A percentile compares a stretch with the other conserved stretches of the same genome.
phyloP scores from a whole-genome alignment of 2,888 invertebrate species.

The Stenchaetothrips biformis region DNA sequence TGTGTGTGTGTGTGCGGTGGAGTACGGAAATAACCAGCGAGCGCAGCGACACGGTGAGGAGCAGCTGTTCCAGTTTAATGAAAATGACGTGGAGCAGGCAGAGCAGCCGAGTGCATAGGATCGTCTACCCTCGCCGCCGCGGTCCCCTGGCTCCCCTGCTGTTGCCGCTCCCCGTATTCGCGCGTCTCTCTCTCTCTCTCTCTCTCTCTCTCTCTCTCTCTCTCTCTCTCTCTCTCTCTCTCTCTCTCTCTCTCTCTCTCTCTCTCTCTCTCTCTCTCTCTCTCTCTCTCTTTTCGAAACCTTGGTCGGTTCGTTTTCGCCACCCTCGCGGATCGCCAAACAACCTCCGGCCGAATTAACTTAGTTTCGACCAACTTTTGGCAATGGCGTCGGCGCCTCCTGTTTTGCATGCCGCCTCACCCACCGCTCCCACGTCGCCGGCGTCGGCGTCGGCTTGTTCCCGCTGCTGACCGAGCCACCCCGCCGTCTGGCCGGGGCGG shows the following conservation, averaged over 20 bases:
- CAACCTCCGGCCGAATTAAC: too few relatives aligned
- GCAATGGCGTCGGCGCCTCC: too few relatives aligned
- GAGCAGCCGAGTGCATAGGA: too few relatives aligned
- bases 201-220: not conserved
- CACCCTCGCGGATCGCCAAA: not conserved
- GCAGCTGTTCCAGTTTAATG: constrained; percentile 12
- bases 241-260: not conserved
- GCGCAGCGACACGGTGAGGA: not conserved
- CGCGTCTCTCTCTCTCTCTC: not conserved
- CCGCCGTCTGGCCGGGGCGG: not conserved
- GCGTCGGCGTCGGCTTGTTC: too few relatives aligned
- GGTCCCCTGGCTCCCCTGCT: not conserved
- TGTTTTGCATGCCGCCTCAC: not conserved
- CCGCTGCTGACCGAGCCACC: too few relatives aligned
- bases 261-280: not conserved
- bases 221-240: not conserved
- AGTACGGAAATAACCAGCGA: not conserved
- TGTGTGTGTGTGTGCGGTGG: not conserved
- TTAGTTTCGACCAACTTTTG: too few relatives aligned
- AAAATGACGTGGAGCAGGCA: not conserved
- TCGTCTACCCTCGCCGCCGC: not conserved
- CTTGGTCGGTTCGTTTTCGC: not conserved
- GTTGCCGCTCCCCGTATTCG: not conserved
- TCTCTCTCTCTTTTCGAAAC: not conserved
- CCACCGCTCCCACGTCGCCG: too few relatives aligned